Evolutionary conservation across 2,113 vertebrate genomes (phyloP), one percentile per base, ranked within the genome.

Genomic region (Ammodytes dubius): DNA sequence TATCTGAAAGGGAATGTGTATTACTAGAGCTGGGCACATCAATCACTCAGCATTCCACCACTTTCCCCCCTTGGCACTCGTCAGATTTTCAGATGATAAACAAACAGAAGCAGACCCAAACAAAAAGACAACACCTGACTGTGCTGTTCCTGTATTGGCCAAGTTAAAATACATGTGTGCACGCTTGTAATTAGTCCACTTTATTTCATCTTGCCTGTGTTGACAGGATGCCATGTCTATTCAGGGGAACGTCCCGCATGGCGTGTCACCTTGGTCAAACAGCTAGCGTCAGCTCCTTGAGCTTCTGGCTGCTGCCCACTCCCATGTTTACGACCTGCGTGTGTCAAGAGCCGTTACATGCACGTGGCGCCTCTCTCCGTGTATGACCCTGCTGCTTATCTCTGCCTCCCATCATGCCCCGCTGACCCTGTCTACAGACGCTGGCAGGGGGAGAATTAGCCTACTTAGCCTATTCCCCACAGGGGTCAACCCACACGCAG

Each of bases 1-100:
- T 93, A 89, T 94, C 93, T 92, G 88, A 93, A 92, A 93, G 86
- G 88, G 90, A 94, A 95, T 93, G 94, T 95, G 93, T 90, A 93
- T 94, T 94, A 93, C 91, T 87, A 89, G 87, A 91, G 92, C 91
- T 79, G 63, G 92, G 88, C 88, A 87, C 94, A 95, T 95, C 94
- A 93, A 95, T 96, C 95, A 95, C 87, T 82, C 91, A 75, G 87
- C 87, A 90, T 90, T 72, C 82, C 84, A 80, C 73, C 81, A 53
- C 83, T 88, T 80, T 91, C 86, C 85, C 87, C 78, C 85, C 87
- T 76, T 85, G 85, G 92, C 86, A 88, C 63, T 50, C 74, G 69
- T 87, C 89, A 70, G 82, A 86, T 91, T 91, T 89, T 81, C 72
- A 86, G 89, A 88, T 79, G 88, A 91, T 93, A 92, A 91, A 91